phyloP scores from a whole-genome alignment of 1,140 invertebrate species.

The Asobara japonica region DNA sequence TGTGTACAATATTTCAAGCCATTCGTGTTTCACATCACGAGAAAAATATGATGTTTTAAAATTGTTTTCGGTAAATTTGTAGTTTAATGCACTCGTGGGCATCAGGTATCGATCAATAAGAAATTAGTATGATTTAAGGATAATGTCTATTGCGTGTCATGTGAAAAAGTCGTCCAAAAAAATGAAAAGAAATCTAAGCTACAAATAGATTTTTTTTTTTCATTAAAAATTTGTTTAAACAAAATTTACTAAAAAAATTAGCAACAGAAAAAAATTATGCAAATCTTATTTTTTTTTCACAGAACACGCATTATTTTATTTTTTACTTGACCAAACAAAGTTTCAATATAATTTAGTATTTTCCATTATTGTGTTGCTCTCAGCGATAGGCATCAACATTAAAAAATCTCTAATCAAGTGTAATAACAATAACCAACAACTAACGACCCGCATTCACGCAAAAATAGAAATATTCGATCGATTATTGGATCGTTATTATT shows the following conservation, averaged over 20 bases:
- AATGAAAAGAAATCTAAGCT: background rate
- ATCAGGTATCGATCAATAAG: background rate
- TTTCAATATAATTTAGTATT: conserved; percentile 35
- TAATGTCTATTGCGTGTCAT: no score
- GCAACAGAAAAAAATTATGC: background rate
- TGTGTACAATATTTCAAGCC: background rate
- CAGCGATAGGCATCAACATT: conserved; percentile 56
- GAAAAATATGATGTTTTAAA: background rate
- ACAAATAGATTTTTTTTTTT: no score
- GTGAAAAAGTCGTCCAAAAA: no score
- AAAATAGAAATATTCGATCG: conserved; percentile 57
- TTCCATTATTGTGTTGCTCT: conserved; percentile 42
- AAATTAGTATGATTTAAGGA: background rate
- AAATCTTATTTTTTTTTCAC: no score
- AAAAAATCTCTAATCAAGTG: conserved; percentile 63
- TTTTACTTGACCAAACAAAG: conserved; percentile 30
- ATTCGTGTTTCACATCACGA: background rate
- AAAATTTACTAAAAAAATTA: background rate
- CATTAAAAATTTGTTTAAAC: no score
- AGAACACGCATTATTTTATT: conserved; percentile 33
- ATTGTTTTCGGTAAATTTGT: background rate
- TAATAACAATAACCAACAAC: conserved; percentile 66
- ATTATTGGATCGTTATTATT: conserved; percentile 37
- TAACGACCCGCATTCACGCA: conserved; percentile 64
- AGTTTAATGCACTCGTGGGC: background rate